These are phyloP conservation scores for Himalopsyche tibetana DNA, from an alignment of 2,888 invertebrate species.

Conservation along the genomic window DNA sequence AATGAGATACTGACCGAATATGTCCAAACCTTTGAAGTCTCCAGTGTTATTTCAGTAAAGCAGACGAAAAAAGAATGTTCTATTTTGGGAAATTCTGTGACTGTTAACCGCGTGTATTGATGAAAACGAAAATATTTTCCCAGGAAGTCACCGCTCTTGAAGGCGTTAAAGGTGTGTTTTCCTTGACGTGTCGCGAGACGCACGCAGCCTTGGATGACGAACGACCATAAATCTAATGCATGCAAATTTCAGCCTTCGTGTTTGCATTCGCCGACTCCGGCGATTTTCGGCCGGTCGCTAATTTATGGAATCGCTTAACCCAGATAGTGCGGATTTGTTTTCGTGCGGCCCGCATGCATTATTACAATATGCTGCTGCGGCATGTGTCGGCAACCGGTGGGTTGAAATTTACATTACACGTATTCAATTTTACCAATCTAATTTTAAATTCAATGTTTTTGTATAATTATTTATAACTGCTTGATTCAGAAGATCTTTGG, in stretches of 20 bases:
- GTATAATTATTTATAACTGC: no score
- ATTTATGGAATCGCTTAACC: slow-evolving; percentile 65
- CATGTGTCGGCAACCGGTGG: neutral
- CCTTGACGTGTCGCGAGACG: slow-evolving; percentile 45
- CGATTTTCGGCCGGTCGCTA: slow-evolving; percentile 63
- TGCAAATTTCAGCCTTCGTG: slow-evolving; percentile 64
- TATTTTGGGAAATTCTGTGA: slow-evolving; percentile 8
- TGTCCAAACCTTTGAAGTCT: no score
- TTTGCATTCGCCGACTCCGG: slow-evolving; percentile 53
- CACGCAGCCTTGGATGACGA: slow-evolving; percentile 66
- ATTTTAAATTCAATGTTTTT: no score
- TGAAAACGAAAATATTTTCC: slow-evolving; percentile 34
- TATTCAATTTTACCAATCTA: no score
- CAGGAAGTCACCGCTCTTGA: slow-evolving; percentile 41
- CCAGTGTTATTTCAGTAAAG: no score
- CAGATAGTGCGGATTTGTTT: slow-evolving; percentile 64
- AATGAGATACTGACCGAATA: no score
- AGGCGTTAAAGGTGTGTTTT: slow-evolving; percentile 52
- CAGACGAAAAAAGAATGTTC: no score
- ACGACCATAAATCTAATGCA: slow-evolving; percentile 62
- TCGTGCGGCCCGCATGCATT: slow-evolving; percentile 61
- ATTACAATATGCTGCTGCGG: slow-evolving; percentile 45
- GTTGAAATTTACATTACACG: no score
- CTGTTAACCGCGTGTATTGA: neutral
- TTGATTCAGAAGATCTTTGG: no score